Conservation (phyloP, 2,797 vertebrate species). For the Bucorvus abyssinicus region DNA sequence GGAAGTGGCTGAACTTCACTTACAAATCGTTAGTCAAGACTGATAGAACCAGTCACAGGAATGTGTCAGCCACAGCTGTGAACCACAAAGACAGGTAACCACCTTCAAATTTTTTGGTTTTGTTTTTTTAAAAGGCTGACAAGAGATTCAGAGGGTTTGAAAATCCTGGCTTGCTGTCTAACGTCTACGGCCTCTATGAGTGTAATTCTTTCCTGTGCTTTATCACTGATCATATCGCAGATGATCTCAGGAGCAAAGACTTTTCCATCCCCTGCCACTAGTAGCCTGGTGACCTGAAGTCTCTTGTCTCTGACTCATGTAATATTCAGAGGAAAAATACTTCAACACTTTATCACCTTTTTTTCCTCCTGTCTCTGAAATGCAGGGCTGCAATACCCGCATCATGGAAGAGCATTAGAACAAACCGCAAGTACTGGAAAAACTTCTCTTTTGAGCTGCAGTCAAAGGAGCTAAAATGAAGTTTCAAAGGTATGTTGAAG, state of each 20-base stretch:
- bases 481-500: not conserved
- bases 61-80: not conserved
- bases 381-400: not conserved
- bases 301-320: not conserved
- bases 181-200: not conserved
- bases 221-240: not conserved
- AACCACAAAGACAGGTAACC: not conserved
- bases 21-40: not conserved
- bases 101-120: not conserved
- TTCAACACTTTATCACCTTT: not conserved
- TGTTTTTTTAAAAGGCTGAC: not conserved
- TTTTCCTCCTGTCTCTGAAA: not conserved
- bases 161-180: not conserved
- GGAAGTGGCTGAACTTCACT: constrained; percentile 28
- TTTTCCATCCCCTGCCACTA: not conserved
- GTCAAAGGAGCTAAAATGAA: not conserved
- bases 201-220: not conserved
- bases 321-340: not conserved
- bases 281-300: not conserved
- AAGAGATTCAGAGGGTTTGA: not conserved
- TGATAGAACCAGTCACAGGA: not conserved
- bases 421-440: not conserved
- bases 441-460: not conserved
- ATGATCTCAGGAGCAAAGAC: not conserved
- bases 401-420: not conserved